Evolutionary conservation across 1,140 invertebrate genomes (phyloP), one percentile per base, ranked within the genome.

Genomic region (Drosophila tani): DNA sequence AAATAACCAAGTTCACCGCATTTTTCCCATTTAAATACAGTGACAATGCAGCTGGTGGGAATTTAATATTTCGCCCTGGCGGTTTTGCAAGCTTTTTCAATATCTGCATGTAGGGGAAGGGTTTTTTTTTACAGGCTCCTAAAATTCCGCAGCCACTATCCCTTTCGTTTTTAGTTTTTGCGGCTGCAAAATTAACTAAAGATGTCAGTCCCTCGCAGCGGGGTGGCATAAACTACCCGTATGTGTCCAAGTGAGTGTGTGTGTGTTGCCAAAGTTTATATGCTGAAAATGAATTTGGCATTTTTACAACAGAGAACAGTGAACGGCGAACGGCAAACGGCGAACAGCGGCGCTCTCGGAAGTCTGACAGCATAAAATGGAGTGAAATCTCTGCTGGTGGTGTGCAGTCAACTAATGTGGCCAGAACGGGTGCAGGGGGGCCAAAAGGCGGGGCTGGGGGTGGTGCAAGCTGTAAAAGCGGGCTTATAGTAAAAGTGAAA

Each of bases 351-450:
- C 74, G 63, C 85, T 84, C 84, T 88, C 84, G 84, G 84, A 90
- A 90, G 84, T 88, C 84, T 88, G 85, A 90, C 84, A 90, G 77
- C 81, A 88, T 88, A 88, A 88, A 88, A 88, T 88, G 84, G 82
- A 88, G 85, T 88, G 81, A 88, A 88, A 88, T 88, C 84, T 88
- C 85, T 81, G 84, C 81, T 88, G 84, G 84, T 84, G 84, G 85
- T 90, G 78, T 64, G 62, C 84, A 84, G 71, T 78, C 76, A 81
- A 88, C 83, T 86, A 87, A 82, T 82, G 83, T 47, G 66, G 56
- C 29, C 56, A 49, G 24, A 47, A 56, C 17, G 38, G 58, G 29
- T 19, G 38, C 17, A 5, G 15, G 19, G 32, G 46, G 32, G 27
- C 32, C 32, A 35, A 35, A 11, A 5, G 17, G 24, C n/a, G 27